Evolutionary conservation across 2,113 vertebrate genomes (phyloP).

Genomic region (Melanerpes aurifrons): DNA sequence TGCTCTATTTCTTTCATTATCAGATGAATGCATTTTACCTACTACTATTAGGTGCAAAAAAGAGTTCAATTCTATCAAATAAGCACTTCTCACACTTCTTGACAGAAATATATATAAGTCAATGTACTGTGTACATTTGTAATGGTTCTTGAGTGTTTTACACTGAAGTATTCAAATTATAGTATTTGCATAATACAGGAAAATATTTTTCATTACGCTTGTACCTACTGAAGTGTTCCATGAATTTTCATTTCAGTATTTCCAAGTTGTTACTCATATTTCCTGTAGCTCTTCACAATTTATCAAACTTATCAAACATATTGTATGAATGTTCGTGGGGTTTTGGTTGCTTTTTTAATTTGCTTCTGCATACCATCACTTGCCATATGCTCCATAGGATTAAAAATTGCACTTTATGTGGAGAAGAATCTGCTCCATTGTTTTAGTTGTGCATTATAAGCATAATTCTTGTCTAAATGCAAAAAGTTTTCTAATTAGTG

Average conservation of each 20-base stretch:
- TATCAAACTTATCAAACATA: fast-evolving
- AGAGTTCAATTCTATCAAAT: not conserved
- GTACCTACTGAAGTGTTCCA: not conserved
- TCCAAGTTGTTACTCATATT: not conserved
- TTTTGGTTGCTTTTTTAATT: not conserved
- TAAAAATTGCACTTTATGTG: not conserved
- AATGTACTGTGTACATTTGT: not conserved
- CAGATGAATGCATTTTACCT: not conserved
- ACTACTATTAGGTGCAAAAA: not conserved
- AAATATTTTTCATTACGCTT: not conserved
- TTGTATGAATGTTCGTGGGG: not conserved
- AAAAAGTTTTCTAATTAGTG: not conserved
- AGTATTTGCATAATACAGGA: too few species aligned
- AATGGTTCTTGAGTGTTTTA: not conserved
- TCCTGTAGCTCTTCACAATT: not conserved
- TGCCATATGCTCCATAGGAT: not conserved
- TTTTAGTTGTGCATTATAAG: not conserved
- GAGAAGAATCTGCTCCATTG: not conserved
- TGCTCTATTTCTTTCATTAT: not conserved
- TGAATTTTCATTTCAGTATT: not conserved
- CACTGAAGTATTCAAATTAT: too few species aligned
- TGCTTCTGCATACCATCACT: not conserved
- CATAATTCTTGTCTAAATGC: not conserved
- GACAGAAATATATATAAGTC: not conserved
- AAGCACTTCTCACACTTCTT: not conserved